Base-by-base conservation (phyloP, 2,797 vertebrate genomes). In the Rhadinocentrus ornatus region DNA sequence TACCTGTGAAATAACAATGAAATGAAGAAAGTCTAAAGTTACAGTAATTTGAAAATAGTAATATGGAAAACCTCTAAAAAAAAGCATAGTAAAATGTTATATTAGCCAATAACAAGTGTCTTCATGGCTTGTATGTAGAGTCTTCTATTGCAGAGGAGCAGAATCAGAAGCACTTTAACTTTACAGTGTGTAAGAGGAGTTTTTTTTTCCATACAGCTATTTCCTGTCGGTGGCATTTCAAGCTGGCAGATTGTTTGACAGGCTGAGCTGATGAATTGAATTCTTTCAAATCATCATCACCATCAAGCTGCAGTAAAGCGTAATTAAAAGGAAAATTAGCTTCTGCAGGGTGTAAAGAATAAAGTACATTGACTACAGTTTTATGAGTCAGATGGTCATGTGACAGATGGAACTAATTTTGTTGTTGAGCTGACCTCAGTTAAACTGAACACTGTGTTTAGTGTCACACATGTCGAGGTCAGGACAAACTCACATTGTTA, bases 171-270 rank as follows among this genome's bases (percentile, higher is more conserved):
- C 13, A 57, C 20, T 54, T 65, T 74, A 62, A 70, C 66, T 41
- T 90, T 83, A 89, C 85, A 56, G 78, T 46, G 66, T 86, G 75
- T 32, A 78, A 64, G 39, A 86, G 77, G 13, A 86, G 68, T 5
- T 20, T 66, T 65, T 66, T 65, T 75, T 69, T 77, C 57, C 27
- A 56, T 62, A 83, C 58, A 89, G 74, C 72, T 62, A 70, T 75
- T 81, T 86, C 73, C 78, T 88, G 75, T 86, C 71, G 57, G 53
- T 82, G 48, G 62, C 64, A 27, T 87, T 88, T 44, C 69, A 85
- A 31, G 67, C 34, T 56, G 86, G 83, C 59, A 86, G 75, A 44
- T 80, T 63, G 68, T 58, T 83, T 0, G 60, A 71, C 50, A 69
- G 56, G 60, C 85, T 65, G 35, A 79, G 84, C 37, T 86, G 69